Percentiles rank a stretch among this genome's conserved stretches.
Conservation (phyloP, 2,888 invertebrate species). For the Zootermopsis nevadensis region DNA sequence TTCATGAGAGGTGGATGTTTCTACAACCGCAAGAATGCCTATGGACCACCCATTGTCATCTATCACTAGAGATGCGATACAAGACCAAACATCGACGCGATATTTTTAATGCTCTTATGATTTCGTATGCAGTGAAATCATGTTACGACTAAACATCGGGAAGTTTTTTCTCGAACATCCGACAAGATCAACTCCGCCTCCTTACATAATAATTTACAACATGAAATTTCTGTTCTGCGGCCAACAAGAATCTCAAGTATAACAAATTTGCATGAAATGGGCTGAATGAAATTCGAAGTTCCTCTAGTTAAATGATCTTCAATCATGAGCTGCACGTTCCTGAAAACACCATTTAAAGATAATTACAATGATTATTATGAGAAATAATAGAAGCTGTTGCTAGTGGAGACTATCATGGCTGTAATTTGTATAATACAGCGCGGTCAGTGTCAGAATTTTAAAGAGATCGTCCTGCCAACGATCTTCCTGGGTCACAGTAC, state of each 20-base stretch:
- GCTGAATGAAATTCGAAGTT: constrained; percentile 35
- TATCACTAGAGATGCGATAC: background rate
- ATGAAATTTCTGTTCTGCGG: background rate
- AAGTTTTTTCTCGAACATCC: background rate
- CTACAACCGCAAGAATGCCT: background rate
- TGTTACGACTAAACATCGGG: background rate
- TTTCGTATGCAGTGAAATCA: background rate
- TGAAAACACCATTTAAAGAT: constrained; percentile 25
- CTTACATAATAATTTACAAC: background rate
- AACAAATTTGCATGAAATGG: constrained; percentile 38
- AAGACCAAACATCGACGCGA: background rate
- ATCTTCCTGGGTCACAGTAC: background rate
- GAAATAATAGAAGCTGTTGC: background rate
- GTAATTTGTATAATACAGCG: background rate
- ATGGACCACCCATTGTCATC: background rate
- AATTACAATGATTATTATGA: constrained; percentile 31
- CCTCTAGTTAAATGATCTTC: constrained; percentile 1
- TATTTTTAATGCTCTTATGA: background rate
- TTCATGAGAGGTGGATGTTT: background rate
- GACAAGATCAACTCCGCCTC: background rate
- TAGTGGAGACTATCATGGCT: background rate
- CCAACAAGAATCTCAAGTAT: background rate
- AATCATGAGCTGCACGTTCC: constrained; percentile 12
- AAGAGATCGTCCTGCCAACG: background rate
- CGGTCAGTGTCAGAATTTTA: background rate